Percentiles rank a stretch among this genome's conserved stretches.
phyloP scores from a whole-genome alignment of 92 coral and sea anemone genomes.

The Actinostola sp. region DNA sequence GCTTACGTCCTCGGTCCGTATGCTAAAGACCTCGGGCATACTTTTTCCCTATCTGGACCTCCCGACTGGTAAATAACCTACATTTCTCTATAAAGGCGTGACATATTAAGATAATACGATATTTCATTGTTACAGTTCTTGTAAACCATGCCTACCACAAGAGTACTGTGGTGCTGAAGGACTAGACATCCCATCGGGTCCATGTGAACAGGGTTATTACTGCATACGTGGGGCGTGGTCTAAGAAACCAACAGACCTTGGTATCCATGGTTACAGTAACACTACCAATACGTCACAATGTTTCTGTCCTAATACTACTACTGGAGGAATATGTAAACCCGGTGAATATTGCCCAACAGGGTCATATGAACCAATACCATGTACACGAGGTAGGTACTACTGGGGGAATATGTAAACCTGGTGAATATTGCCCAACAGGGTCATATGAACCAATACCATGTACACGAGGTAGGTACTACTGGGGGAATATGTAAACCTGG shows the following conservation, averaged over 20 bases:
- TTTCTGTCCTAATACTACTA: constrained; percentile 91
- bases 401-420: too few species aligned
- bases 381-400: constrained; percentile 71
- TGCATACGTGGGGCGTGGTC: constrained; percentile 92
- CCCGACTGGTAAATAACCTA: too few species aligned
- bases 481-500: too few species aligned
- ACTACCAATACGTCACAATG: constrained; percentile 69
- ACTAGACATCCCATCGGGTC: constrained; percentile 71
- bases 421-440: too few species aligned
- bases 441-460: too few species aligned
- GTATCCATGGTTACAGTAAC: constrained; percentile 74
- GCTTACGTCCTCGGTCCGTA: too few species aligned
- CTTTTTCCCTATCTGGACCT: too few species aligned
- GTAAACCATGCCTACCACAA: constrained; percentile 90
- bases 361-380: constrained; percentile 84
- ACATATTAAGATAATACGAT: neutral
- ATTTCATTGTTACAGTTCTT: constrained; percentile 54
- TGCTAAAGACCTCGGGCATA: too few species aligned
- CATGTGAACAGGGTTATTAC: constrained; percentile 89
- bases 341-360: constrained; percentile 94
- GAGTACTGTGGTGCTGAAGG: constrained; percentile 86
- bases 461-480: too few species aligned
- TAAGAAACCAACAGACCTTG: constrained; percentile 72
- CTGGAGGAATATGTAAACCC: constrained; percentile 92
- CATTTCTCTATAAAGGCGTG: too few species aligned